Conservation (phyloP, 1,140 invertebrate genomes). For the Akabosia matsudoensis region DNA sequence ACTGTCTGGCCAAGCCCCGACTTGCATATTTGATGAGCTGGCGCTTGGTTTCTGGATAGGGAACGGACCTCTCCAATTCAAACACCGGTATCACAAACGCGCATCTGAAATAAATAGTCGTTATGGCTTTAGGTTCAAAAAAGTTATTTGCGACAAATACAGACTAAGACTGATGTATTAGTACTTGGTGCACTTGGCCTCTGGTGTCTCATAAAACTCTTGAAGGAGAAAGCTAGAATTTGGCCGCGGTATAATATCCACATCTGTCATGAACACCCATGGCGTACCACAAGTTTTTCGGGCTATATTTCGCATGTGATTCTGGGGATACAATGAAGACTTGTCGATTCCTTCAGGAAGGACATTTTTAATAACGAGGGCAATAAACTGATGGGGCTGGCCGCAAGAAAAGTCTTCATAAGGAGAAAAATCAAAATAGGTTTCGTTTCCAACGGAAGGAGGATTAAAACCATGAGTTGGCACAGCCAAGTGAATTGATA, state of each 20-base stretch:
- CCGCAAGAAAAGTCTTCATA: conserved; percentile 34
- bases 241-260: conserved; percentile 76
- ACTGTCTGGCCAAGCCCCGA: conserved; percentile 76
- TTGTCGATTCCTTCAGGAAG: conserved; percentile 36
- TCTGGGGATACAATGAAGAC: conserved; percentile 68
- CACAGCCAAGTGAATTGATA: conserved; percentile 42
- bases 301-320: conserved; percentile 78
- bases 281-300: conserved; percentile 57
- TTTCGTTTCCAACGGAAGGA: background rate
- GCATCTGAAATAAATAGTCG: no score
- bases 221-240: conserved; percentile 66
- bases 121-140: no score
- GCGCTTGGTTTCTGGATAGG: conserved; percentile 73
- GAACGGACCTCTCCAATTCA: conserved; percentile 72
- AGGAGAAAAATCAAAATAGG: background rate
- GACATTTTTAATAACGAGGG: conserved; percentile 30
- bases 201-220: conserved; percentile 55
- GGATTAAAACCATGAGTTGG: conserved; percentile 21
- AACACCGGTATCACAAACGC: conserved; percentile 91
- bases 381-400: conserved; percentile 38
- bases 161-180: background rate
- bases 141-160: no score
- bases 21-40: conserved; percentile 70
- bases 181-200: conserved; percentile 42
- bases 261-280: conserved; percentile 77